Evolutionary conservation across 2,888 invertebrate genomes (phyloP).

Genomic region (Volucella bombylans): DNA sequence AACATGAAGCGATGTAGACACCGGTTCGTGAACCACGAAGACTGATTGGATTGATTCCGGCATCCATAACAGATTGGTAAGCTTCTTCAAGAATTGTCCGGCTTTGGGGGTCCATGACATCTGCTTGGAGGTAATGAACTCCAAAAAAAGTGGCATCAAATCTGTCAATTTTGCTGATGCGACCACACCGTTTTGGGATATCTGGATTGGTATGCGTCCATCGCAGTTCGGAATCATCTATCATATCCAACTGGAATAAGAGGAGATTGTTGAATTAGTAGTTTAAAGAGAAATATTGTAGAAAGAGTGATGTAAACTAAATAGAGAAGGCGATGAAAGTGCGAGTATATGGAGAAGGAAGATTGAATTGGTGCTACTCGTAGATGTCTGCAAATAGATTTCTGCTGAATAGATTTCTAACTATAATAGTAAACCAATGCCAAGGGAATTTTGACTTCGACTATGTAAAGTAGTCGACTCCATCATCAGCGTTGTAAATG

Average conservation of each 20-base stretch:
- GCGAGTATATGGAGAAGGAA: too few species aligned
- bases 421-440: too few species aligned
- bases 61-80: constrained; percentile 88
- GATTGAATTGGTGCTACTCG: too few species aligned
- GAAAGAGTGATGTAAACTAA: too few species aligned
- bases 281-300: too few species aligned
- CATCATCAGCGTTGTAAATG: too few species aligned
- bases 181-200: constrained; percentile 87
- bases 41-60: constrained; percentile 85
- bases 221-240: constrained; percentile 88
- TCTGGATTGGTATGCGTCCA: constrained; percentile 88
- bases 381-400: too few species aligned
- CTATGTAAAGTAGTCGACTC: too few species aligned
- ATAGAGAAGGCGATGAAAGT: too few species aligned
- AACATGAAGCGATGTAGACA: constrained; percentile 87
- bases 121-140: constrained; percentile 87
- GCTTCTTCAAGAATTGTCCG: constrained; percentile 88
- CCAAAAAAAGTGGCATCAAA: constrained; percentile 89
- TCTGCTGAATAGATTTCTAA: too few species aligned
- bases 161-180: constrained; percentile 86
- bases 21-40: constrained; percentile 86
- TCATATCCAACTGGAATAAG: constrained; percentile 86
- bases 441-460: too few species aligned
- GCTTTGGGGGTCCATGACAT: constrained; percentile 89
- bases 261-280: neutral